Conservation (phyloP, 92 coral and sea anemone genomes). For the Siderastrea siderea region DNA sequence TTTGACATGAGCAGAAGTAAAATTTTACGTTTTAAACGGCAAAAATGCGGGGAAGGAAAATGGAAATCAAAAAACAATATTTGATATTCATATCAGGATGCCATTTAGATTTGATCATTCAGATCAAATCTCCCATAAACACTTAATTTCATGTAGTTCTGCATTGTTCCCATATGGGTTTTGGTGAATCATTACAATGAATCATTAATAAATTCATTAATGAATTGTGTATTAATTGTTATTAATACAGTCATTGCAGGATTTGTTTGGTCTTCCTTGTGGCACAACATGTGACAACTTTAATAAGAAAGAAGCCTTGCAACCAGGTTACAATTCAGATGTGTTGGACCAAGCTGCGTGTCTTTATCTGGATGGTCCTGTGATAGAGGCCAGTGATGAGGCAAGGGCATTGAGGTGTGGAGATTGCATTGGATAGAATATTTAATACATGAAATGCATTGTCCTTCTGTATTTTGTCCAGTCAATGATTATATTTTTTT, state of each 20-base stretch:
- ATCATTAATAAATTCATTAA: neutral
- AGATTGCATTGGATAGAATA: neutral
- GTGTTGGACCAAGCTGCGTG: neutral
- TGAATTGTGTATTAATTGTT: neutral
- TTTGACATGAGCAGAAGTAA: too few species aligned
- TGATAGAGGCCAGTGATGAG: slow-evolving; percentile 46
- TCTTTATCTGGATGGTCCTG: slow-evolving; percentile 21
- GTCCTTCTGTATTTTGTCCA: neutral
- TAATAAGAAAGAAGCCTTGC: neutral
- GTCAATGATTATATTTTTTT: neutral
- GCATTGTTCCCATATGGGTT: too few species aligned
- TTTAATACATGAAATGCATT: neutral
- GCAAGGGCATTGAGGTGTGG: slow-evolving; percentile 22
- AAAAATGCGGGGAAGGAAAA: too few species aligned
- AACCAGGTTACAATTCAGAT: slow-evolving; percentile 22
- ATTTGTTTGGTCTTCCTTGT: slow-evolving; percentile 40
- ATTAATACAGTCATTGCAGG: neutral
- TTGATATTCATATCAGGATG: too few species aligned
- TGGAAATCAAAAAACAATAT: too few species aligned
- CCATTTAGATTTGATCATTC: too few species aligned
- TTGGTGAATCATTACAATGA: too few species aligned
- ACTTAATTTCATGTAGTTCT: too few species aligned
- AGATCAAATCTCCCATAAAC: too few species aligned
- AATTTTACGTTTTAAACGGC: too few species aligned
- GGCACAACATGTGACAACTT: slow-evolving; percentile 38